Percentiles rank a stretch among this genome's conserved stretches.
phyloP scores from a whole-genome alignment of 2,113 vertebrate species.

The Cathartes aura region DNA sequence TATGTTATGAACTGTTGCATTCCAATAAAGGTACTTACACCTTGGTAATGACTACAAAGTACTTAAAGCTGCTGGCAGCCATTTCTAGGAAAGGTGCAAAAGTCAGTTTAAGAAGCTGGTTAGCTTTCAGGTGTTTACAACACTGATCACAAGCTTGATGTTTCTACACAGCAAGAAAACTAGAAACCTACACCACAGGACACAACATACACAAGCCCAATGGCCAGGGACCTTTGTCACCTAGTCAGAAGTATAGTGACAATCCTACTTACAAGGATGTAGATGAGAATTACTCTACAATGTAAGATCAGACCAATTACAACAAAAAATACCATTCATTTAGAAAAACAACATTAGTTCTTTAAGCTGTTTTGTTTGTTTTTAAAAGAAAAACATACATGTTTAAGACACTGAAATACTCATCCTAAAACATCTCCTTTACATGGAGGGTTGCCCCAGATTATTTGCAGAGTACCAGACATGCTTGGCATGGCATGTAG shows the following conservation, averaged over 20 bases:
- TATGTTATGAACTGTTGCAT: background rate
- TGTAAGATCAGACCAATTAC: background rate
- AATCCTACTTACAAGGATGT: background rate
- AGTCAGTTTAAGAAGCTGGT: background rate
- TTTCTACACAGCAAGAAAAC: background rate
- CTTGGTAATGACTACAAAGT: background rate
- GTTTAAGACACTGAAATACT: background rate
- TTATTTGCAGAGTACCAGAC: background rate
- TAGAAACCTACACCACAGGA: background rate
- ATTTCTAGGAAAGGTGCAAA: background rate
- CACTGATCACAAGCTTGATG: background rate
- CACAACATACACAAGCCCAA: background rate
- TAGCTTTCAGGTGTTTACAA: background rate
- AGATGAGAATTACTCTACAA: background rate
- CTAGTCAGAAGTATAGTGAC: background rate
- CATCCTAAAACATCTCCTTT: background rate
- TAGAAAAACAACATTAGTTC: background rate
- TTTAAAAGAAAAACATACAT: background rate
- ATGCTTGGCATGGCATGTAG: background rate
- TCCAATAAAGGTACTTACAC: background rate
- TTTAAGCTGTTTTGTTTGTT: background rate
- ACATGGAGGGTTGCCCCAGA: background rate
- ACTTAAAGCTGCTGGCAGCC: background rate
- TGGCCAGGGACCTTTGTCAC: background rate
- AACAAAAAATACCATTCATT: background rate